Evolutionary conservation across 1,140 invertebrate genomes (phyloP).

Genomic region (Rhagoletis pomonella): DNA sequence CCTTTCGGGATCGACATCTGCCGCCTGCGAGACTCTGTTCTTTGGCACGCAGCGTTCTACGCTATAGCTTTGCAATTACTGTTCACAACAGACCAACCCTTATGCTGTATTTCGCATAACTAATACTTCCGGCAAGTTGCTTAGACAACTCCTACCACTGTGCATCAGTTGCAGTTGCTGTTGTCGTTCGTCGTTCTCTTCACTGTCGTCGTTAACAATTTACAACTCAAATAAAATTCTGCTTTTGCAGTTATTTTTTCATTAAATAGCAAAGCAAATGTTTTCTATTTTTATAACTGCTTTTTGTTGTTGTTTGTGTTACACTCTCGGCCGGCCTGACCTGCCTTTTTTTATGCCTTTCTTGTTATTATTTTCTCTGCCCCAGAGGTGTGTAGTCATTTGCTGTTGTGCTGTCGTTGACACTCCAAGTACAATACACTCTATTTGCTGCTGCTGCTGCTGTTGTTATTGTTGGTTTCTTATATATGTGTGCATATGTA

Average conservation of each 20-base stretch:
- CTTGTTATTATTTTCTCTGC: background rate
- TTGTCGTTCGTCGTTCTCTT: background rate
- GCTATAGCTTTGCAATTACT: no score
- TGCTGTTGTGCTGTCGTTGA: slow-evolving; percentile 37
- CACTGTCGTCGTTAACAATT: slow-evolving; percentile 14
- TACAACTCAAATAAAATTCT: slow-evolving; percentile 40
- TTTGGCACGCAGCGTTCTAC: no score
- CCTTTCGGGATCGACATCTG: no score
- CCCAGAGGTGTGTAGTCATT: slow-evolving; percentile 30
- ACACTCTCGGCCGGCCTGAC: background rate
- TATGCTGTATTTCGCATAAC: no score
- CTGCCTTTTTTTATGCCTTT: background rate
- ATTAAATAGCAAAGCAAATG: slow-evolving; percentile 31
- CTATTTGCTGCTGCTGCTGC: background rate
- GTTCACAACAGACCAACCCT: no score
- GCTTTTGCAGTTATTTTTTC: background rate
- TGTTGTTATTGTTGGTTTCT: background rate
- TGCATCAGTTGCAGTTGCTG: background rate
- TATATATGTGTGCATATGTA: background rate
- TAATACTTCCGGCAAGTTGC: no score
- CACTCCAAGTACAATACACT: background rate
- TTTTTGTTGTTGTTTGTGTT: background rate
- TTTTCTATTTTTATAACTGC: background rate
- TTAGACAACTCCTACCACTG: background rate
- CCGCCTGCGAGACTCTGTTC: no score